Base-by-base conservation (phyloP, 2,797 vertebrate genomes). In the Smutsia gigantea region DNA sequence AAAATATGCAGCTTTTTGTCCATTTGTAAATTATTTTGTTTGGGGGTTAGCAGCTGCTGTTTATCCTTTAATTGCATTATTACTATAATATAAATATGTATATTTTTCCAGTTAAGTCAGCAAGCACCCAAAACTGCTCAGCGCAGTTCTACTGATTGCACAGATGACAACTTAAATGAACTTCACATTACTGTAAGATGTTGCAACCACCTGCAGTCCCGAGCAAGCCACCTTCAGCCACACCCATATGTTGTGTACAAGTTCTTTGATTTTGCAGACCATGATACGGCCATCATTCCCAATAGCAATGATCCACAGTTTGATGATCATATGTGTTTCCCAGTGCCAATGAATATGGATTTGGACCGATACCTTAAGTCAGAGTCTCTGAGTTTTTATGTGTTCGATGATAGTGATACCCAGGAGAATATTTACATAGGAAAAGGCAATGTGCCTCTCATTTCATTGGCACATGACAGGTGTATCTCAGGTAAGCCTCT, bases 171-270 rank as follows among this genome's bases (percentile, higher is more conserved):
- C 96, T 97, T 98, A 97, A 99, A 99, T 64, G 98, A 99, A 21
- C 99, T 99, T 75, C 93, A 97, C n/a, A 29, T 99, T 97, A 99
- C 98, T 0, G 61, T 99, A 79, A 98, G 93, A 57, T 93, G 98
- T 95, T 99, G 99, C 98, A 97, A 93, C 92, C 97, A 97, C 95
- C 99, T 99, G 13, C 98, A 77, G 4, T 93, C 98, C 90, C 97
- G 74, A 96, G 96, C 92, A 71, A 92, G 94, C 57, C 95, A 74
- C 86, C 95, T 94, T 17, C 98, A 98, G 92, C 99, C 99, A 12
- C 99, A 98, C 97, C 98, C 99, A 53, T 99, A 99, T 1, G 98
- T 99, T 55, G 98, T 99, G 97, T 99, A 99, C 98, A 99, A 98
- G 98, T 99, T 99, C 98, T 99, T 98, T 64, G 90, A 99, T 98